A percentile compares a stretch with the other conserved stretches of the same genome.
Evolutionary conservation across 2,797 vertebrate species (phyloP).

Genomic region (Peromyscus eremicus): DNA sequence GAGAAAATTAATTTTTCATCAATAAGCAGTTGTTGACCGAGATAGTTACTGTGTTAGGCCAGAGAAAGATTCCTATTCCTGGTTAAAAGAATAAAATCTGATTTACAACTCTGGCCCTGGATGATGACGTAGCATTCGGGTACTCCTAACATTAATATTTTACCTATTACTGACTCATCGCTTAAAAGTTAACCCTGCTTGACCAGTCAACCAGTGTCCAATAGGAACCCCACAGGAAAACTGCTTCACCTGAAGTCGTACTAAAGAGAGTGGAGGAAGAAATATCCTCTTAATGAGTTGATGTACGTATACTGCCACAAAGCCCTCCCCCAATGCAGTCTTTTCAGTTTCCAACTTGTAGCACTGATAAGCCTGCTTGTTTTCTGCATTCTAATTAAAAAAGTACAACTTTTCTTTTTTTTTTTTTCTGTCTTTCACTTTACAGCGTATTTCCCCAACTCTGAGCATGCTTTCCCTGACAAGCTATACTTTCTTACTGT

Average conservation of each 20-base stretch:
- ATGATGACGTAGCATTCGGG: not conserved
- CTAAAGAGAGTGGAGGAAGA: not conserved
- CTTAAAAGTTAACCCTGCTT: not conserved
- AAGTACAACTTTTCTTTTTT: too few species aligned
- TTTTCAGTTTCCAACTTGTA: not conserved
- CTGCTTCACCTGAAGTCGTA: not conserved
- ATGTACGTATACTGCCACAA: not conserved
- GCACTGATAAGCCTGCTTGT: not conserved
- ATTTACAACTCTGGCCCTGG: not conserved
- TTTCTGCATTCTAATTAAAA: not conserved
- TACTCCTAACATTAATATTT: not conserved
- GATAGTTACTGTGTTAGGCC: not conserved
- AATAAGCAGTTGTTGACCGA: not conserved
- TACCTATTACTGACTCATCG: not conserved
- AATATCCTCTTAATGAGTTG: not conserved
- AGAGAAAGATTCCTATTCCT: not conserved
- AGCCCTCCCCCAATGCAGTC: too few species aligned
- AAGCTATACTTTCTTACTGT: not conserved
- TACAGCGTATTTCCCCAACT: not conserved
- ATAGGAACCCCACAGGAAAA: not conserved
- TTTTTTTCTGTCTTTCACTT: not conserved
- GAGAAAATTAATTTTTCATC: not conserved
- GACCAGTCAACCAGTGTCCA: not conserved
- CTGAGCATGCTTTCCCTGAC: not conserved
- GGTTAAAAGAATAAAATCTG: not conserved